phyloP scores from a whole-genome alignment of 2,113 vertebrate species.

The Azemiops feae region DNA sequence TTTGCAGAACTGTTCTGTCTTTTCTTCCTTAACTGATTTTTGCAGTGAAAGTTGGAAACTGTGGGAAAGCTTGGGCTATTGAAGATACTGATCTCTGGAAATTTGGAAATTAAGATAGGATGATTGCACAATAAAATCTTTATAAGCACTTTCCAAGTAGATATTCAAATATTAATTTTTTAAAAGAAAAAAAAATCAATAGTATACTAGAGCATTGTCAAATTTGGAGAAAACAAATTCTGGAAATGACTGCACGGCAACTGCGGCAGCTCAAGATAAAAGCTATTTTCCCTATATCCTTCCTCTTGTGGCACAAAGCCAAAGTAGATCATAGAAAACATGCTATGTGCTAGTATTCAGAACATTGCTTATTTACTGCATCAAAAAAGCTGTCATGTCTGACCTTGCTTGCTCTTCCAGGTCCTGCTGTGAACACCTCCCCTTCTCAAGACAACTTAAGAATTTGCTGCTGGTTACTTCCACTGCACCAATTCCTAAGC shows the following conservation, averaged over 20 bases:
- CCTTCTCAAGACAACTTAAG: not conserved
- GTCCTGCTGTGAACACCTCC: accelerated
- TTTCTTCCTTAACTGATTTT: not conserved
- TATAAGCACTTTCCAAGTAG: not conserved
- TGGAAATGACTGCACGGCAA: not conserved
- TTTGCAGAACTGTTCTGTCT: not conserved
- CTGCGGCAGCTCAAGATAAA: not conserved
- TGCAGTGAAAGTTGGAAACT: not conserved
- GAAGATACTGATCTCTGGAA: not conserved
- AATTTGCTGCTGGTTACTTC: not conserved
- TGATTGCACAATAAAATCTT: not conserved
- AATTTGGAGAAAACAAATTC: not conserved
- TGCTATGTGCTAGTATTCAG: not conserved
- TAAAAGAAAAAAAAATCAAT: not conserved
- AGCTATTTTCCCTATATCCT: not conserved
- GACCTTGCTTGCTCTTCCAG: not conserved
- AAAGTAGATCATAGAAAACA: not conserved
- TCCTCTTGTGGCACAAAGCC: not conserved
- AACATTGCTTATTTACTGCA: not conserved
- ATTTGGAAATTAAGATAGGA: not conserved
- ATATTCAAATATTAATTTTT: not conserved
- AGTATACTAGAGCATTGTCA: not conserved
- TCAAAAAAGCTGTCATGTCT: not conserved
- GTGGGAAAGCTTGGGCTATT: not conserved
- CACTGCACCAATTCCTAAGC: not conserved